These are phyloP conservation scores for Myocastor coypus DNA, from an alignment of 2,113 vertebrate species.

Conservation along the genomic window DNA sequence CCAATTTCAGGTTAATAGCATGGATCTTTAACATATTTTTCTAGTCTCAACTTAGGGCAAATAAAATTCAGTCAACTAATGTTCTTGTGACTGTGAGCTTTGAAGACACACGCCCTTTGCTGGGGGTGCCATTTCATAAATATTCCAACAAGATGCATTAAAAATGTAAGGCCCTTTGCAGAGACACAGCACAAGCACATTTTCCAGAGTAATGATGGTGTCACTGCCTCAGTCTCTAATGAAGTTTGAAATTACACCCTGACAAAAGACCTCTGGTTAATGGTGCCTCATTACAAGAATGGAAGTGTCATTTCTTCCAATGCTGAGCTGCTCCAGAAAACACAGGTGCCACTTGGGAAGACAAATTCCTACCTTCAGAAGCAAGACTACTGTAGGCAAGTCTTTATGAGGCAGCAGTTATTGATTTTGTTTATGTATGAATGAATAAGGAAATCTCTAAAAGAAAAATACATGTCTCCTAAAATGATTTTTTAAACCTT, in stretches of 20 bases:
- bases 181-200: slow-evolving; percentile 55
- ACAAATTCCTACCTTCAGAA: slow-evolving; percentile 12
- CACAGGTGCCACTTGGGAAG: not conserved
- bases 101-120: slow-evolving; percentile 63
- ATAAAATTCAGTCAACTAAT: not conserved
- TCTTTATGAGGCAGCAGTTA: not conserved
- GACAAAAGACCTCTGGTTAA: slow-evolving; percentile 70
- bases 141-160: slow-evolving; percentile 65
- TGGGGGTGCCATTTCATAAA: slow-evolving; percentile 69
- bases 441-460: slow-evolving; percentile 1
- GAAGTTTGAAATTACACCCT: slow-evolving; percentile 72
- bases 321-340: slow-evolving; percentile 39
- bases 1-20: not conserved
- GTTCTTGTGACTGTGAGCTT: not conserved
- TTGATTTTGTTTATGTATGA: not conserved
- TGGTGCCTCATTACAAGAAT: slow-evolving; percentile 68
- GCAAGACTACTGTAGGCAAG: not conserved
- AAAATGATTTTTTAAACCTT: not conserved
- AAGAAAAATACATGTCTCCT: not conserved
- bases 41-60: slow-evolving; percentile 21
- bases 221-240: slow-evolving; percentile 41
- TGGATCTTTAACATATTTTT: slow-evolving; percentile 26
- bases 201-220: not conserved
- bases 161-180: slow-evolving; percentile 59
- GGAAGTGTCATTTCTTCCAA: slow-evolving; percentile 65